phyloP scores from a whole-genome alignment of 2,113 vertebrate genomes.

The Zosterops japonicus region DNA sequence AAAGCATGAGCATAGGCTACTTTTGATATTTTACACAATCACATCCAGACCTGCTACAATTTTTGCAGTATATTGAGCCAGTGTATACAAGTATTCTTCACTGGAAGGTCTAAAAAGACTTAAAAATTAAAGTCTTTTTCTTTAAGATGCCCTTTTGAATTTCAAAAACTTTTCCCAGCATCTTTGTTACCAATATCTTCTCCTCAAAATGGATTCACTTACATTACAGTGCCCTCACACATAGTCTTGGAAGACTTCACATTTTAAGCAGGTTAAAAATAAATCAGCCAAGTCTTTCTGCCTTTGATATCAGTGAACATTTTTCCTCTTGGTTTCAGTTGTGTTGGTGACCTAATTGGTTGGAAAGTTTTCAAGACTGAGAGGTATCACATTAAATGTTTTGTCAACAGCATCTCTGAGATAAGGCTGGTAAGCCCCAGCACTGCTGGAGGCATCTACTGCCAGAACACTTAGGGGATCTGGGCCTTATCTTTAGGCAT shows the following conservation, averaged over 20 bases:
- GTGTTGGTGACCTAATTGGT: background rate
- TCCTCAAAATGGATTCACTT: background rate
- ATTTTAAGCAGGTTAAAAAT: constrained; percentile 17
- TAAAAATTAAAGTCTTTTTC: background rate
- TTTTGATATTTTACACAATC: background rate
- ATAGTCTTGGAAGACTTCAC: background rate
- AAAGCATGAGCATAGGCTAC: background rate
- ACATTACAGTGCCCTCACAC: background rate
- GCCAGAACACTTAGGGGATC: background rate
- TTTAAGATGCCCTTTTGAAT: background rate
- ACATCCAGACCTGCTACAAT: background rate
- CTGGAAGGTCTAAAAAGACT: background rate
- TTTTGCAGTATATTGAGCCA: background rate
- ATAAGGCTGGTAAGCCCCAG: background rate
- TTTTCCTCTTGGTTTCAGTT: background rate
- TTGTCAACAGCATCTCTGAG: background rate
- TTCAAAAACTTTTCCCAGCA: background rate
- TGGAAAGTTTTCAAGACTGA: background rate
- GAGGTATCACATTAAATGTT: background rate
- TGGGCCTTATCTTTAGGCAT: background rate
- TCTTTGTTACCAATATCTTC: background rate
- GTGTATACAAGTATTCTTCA: background rate
- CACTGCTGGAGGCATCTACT: background rate
- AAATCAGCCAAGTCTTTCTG: background rate
- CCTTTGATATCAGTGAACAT: background rate